Percentiles rank a stretch among this genome's conserved stretches.
Conservation (phyloP, 1,140 invertebrate genomes). For the Chelonus insularis region DNA sequence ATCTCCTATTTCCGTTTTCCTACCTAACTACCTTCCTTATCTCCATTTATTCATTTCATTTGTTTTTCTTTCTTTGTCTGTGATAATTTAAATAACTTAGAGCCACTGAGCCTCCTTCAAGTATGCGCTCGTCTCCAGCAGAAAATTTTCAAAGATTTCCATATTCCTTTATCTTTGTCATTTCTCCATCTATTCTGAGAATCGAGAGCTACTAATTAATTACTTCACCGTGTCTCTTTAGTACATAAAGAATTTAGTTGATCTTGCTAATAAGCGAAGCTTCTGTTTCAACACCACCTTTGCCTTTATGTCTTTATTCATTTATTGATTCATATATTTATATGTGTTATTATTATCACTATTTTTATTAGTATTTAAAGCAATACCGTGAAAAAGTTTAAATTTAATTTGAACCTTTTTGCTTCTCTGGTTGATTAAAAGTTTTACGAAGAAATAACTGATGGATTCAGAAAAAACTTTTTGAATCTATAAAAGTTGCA, state of each 20-base stretch:
- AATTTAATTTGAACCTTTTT: neutral
- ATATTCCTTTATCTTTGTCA: neutral
- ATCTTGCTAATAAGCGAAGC: neutral
- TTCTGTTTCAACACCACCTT: no score
- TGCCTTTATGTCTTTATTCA: neutral
- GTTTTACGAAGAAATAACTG: no score
- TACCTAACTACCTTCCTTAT: neutral
- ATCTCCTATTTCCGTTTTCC: slow-evolving; percentile 26
- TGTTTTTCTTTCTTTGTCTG: neutral
- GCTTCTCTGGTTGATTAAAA: neutral
- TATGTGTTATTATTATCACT: neutral
- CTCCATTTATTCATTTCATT: neutral
- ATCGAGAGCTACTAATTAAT: slow-evolving; percentile 1
- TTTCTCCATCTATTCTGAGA: neutral
- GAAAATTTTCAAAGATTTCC: slow-evolving; percentile 9
- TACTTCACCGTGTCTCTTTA: slow-evolving; percentile 1
- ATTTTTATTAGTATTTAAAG: no score
- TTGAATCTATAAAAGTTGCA: no score
- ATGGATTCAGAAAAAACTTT: no score
- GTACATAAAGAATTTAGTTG: slow-evolving; percentile 5
- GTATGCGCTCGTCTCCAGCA: neutral
- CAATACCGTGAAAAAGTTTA: no score
- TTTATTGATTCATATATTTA: neutral
- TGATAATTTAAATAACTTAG: slow-evolving; percentile 7
- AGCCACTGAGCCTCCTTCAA: neutral